phyloP scores from a whole-genome alignment of 1,140 invertebrate species.

The Nasonia longicornis region DNA sequence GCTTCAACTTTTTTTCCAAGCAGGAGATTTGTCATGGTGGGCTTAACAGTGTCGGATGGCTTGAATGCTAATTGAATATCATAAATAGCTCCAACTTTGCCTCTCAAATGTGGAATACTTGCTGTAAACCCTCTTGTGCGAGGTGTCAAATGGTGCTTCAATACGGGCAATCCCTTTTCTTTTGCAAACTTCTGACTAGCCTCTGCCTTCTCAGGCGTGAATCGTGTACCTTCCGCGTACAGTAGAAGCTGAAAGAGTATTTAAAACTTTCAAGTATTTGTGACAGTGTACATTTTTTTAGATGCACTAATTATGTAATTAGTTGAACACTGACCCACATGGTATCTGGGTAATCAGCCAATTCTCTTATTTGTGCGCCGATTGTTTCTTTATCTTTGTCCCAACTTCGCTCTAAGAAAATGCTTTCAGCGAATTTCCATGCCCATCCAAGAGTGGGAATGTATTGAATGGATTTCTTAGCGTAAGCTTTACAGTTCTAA shows the following conservation, averaged over 20 bases:
- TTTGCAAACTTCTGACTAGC: slow-evolving; percentile 89
- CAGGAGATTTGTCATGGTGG: slow-evolving; percentile 87
- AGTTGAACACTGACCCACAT: slow-evolving; percentile 78
- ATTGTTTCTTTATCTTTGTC: slow-evolving; percentile 90
- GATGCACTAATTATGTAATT: slow-evolving; percentile 14
- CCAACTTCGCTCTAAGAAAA: slow-evolving; percentile 92
- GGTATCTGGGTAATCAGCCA: slow-evolving; percentile 88
- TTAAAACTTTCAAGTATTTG: neutral
- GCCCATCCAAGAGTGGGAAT: slow-evolving; percentile 95
- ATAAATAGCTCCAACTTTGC: slow-evolving; percentile 86
- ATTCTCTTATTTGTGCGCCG: slow-evolving; percentile 81
- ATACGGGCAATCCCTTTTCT: slow-evolving; percentile 84
- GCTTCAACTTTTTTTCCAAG: slow-evolving; percentile 80
- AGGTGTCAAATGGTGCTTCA: slow-evolving; percentile 94
- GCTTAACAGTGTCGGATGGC: slow-evolving; percentile 73
- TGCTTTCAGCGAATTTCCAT: slow-evolving; percentile 93
- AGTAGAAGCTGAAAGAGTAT: slow-evolving; percentile 78
- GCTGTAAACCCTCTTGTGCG: slow-evolving; percentile 91
- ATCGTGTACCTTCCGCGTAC: slow-evolving; percentile 96
- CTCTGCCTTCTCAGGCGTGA: slow-evolving; percentile 88
- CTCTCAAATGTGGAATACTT: slow-evolving; percentile 78
- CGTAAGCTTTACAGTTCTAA: slow-evolving; percentile 94
- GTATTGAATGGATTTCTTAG: slow-evolving; percentile 91
- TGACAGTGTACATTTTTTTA: neutral
- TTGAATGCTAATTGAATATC: slow-evolving; percentile 87